Percentiles rank a stretch among this genome's conserved stretches.
Conservation (phyloP, 2,888 invertebrate species). For the Alentia gelatinosa region DNA sequence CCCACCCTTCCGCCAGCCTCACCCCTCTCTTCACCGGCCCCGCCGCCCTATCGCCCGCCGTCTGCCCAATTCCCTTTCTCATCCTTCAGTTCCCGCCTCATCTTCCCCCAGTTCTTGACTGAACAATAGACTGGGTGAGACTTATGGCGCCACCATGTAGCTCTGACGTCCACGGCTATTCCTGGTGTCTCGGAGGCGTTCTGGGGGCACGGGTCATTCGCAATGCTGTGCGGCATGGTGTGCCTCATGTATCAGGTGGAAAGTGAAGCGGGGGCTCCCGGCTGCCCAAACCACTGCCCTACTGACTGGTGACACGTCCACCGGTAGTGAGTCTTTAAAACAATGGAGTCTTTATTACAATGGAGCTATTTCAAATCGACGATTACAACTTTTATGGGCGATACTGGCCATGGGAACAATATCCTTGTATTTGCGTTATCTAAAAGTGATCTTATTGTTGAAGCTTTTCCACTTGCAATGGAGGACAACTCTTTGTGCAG, state of each 20-base stretch:
- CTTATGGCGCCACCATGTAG: background rate
- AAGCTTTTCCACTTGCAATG: no score
- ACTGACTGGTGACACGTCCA: no score
- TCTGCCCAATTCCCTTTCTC: slow-evolving; percentile 36
- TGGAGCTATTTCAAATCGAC: no score
- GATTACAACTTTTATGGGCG: no score
- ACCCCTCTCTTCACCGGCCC: no score
- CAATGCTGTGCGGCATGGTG: background rate
- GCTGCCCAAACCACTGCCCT: background rate
- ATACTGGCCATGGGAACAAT: no score
- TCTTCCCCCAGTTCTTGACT: background rate
- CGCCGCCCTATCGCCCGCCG: background rate
- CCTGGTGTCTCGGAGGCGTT: background rate
- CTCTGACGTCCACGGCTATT: background rate
- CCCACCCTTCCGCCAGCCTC: background rate
- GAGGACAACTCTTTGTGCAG: no score
- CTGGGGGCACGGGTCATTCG: background rate
- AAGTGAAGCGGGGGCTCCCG: background rate
- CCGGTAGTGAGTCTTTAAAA: no score
- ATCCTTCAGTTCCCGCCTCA: background rate
- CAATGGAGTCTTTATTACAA: no score
- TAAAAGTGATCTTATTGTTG: no score
- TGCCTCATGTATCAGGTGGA: background rate
- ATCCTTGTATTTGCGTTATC: no score
- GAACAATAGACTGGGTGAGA: background rate